phyloP scores from a whole-genome alignment of 2,888 invertebrate genomes.

The Cordilura impudica region DNA sequence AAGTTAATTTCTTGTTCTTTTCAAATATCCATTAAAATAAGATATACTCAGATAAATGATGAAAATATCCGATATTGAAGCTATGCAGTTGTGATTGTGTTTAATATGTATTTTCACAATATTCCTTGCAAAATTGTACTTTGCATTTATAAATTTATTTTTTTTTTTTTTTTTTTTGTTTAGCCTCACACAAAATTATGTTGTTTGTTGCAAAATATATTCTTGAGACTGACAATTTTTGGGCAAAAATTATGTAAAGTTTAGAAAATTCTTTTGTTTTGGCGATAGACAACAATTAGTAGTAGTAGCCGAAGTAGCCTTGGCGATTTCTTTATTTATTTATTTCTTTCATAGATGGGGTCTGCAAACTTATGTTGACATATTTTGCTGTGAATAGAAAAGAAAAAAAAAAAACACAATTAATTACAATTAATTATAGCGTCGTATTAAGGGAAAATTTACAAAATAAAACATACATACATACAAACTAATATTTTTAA shows the following conservation, averaged over 20 bases:
- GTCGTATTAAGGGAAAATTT: slow-evolving; percentile 12
- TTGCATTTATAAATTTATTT: no score
- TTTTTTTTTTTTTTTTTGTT: not conserved
- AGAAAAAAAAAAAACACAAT: slow-evolving; percentile 50
- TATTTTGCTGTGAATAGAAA: slow-evolving; percentile 53
- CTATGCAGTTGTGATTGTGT: not conserved
- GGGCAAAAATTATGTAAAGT: slow-evolving; percentile 38
- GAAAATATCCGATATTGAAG: not conserved
- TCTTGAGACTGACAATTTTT: slow-evolving; percentile 56
- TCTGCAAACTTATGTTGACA: slow-evolving; percentile 46
- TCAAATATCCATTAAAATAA: no score
- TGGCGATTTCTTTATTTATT: slow-evolving; percentile 40
- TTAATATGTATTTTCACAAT: not conserved
- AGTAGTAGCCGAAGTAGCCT: slow-evolving; percentile 46
- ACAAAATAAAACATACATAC: not conserved
- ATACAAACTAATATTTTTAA: not conserved
- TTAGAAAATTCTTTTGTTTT: slow-evolving; percentile 47
- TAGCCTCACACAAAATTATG: slow-evolving; percentile 18
- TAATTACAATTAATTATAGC: slow-evolving; percentile 60
- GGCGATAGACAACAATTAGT: slow-evolving; percentile 47
- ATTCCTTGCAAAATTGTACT: not conserved
- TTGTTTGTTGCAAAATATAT: slow-evolving; percentile 1
- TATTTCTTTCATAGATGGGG: slow-evolving; percentile 21
- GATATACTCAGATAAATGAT: not conserved
- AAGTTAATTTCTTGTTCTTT: not conserved